A percentile compares a stretch with the other conserved stretches of the same genome.
These are phyloP conservation scores for Lipophrys pholis DNA, from an alignment of 2,113 vertebrate genomes.

Conservation along the genomic window DNA sequence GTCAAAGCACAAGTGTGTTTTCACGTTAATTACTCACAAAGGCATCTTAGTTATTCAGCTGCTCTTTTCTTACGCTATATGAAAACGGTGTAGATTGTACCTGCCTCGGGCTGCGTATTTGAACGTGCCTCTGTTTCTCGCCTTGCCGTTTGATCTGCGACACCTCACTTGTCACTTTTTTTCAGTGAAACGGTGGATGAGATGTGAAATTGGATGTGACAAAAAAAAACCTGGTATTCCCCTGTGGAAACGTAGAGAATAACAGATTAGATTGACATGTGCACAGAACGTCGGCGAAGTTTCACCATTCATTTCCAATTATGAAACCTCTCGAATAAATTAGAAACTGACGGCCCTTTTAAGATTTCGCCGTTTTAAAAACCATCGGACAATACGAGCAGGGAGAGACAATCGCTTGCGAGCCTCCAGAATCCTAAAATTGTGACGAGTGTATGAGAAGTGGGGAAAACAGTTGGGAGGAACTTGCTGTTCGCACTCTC, in stretches of 20 bases:
- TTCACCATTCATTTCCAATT: slow-evolving; percentile 1
- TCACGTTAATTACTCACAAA: slow-evolving; percentile 7
- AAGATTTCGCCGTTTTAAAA: not conserved
- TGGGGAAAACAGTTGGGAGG: too few relatives aligned
- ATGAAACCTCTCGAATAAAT: too few relatives aligned
- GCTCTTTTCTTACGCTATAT: slow-evolving; percentile 31
- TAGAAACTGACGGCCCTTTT: not conserved
- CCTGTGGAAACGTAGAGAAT: not conserved
- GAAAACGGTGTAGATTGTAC: slow-evolving; percentile 1
- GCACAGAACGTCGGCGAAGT: not conserved
- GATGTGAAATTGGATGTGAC: slow-evolving; percentile 27
- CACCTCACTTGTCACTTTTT: slow-evolving; percentile 46
- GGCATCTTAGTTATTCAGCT: slow-evolving; percentile 18
- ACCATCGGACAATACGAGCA: not conserved
- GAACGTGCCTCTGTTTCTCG: slow-evolving; percentile 44
- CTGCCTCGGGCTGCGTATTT: slow-evolving; percentile 35
- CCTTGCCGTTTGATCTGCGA: slow-evolving; percentile 30
- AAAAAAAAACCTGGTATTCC: not conserved
- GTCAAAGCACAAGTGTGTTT: slow-evolving; percentile 17
- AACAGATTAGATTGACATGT: slow-evolving; percentile 15
- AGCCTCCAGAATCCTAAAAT: too few relatives aligned
- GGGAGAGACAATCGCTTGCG: too few relatives aligned
- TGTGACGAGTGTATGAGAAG: too few relatives aligned
- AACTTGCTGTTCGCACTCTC: not conserved
- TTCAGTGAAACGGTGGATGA: slow-evolving; percentile 35